phyloP scores from a whole-genome alignment of 1,140 invertebrate species.

The Drosophila sucinea region DNA sequence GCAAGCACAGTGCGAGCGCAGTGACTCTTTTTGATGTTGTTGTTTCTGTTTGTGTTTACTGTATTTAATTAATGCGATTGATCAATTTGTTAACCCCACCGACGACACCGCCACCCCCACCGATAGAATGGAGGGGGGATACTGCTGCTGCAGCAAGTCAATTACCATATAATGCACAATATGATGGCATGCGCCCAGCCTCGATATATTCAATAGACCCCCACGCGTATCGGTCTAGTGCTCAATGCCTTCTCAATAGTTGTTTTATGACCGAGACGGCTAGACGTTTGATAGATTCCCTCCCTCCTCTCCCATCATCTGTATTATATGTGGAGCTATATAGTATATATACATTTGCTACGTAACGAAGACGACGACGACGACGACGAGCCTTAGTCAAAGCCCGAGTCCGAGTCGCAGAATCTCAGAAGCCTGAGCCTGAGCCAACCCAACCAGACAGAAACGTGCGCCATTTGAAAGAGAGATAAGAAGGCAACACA shows the following conservation, averaged over 20 bases:
- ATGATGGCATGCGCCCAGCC: slow-evolving; percentile 31
- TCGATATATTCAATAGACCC: slow-evolving; percentile 48
- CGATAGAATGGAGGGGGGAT: slow-evolving; percentile 1
- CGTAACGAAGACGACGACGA: slow-evolving; percentile 17
- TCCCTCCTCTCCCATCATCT: background rate
- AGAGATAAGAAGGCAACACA: slow-evolving; percentile 3
- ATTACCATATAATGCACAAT: slow-evolving; percentile 38
- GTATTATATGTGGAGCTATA: background rate
- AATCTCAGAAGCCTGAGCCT: background rate
- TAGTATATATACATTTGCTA: slow-evolving; percentile 8
- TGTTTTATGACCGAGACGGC: slow-evolving; percentile 60
- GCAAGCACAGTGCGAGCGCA: background rate
- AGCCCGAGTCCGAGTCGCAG: background rate
- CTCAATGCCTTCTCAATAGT: slow-evolving; percentile 44
- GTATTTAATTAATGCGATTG: slow-evolving; percentile 9
- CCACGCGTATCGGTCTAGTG: slow-evolving; percentile 50
- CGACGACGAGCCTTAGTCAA: slow-evolving; percentile 15
- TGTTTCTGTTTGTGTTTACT: background rate
- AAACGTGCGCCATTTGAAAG: slow-evolving; percentile 38
- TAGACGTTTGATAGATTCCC: slow-evolving; percentile 61
- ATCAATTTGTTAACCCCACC: slow-evolving; percentile 11
- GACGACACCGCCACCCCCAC: background rate
- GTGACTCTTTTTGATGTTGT: slow-evolving; percentile 2
- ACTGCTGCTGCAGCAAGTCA: slow-evolving; percentile 17
- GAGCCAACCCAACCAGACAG: slow-evolving; percentile 18